These are phyloP conservation scores for Mormyrus proboscirostris DNA, from an alignment of 2,797 vertebrate genomes.

Conservation along the genomic window DNA sequence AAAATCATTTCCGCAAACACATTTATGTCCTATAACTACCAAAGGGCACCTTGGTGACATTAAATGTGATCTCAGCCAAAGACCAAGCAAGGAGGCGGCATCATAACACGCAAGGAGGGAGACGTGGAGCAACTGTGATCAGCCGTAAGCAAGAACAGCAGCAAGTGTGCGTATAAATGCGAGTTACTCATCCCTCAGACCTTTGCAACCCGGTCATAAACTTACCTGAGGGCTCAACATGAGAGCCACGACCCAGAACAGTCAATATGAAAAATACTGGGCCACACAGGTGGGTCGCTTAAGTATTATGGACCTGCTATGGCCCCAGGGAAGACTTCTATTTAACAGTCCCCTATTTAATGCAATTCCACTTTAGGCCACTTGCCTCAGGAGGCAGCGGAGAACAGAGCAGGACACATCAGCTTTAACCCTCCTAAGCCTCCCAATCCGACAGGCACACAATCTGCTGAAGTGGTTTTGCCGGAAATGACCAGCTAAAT, in stretches of 20 bases:
- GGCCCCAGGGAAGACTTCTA: background rate
- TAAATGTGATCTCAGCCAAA: background rate
- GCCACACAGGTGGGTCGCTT: background rate
- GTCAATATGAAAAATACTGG: background rate
- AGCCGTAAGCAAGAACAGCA: background rate
- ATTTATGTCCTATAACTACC: background rate
- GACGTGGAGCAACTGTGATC: background rate
- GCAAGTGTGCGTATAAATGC: background rate
- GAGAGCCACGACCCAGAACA: background rate
- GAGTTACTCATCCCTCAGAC: background rate
- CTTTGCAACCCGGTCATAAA: background rate
- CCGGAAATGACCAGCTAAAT: background rate
- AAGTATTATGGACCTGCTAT: background rate
- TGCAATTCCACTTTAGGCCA: background rate
- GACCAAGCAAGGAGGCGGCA: background rate
- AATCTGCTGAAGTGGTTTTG: background rate
- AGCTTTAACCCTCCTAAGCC: background rate
- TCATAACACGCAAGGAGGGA: background rate
- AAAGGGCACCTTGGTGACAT: background rate
- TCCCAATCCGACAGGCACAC: background rate
- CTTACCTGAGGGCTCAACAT: background rate
- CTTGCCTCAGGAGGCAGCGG: background rate
- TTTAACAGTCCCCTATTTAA: background rate
- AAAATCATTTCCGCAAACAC: background rate
- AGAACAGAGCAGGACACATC: background rate